Evolutionary conservation across 2,888 invertebrate species (phyloP).

Genomic region (Drosophila algonquin): DNA sequence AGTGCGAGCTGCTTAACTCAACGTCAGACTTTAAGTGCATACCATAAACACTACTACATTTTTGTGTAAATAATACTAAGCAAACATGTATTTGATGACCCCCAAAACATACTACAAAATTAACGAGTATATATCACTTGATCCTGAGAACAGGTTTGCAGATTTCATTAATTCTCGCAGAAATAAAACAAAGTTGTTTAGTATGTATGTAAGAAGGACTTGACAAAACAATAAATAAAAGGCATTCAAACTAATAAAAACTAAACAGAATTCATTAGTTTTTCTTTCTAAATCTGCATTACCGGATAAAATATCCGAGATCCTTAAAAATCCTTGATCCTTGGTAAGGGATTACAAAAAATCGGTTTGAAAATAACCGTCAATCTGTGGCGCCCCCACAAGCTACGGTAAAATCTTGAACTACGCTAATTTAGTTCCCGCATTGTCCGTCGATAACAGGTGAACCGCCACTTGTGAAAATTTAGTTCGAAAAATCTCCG

Average conservation of each 20-base stretch:
- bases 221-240: slow-evolving; percentile 61
- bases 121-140: slow-evolving; percentile 25
- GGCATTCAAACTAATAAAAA: slow-evolving; percentile 44
- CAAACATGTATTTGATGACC: slow-evolving; percentile 27
- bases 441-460: no score
- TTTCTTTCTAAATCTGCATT: no score
- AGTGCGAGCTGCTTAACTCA: slow-evolving; percentile 53
- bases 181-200: slow-evolving; percentile 55
- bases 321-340: no score
- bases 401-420: no score
- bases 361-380: no score
- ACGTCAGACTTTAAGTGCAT: slow-evolving; percentile 14
- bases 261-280: not conserved
- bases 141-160: slow-evolving; percentile 31
- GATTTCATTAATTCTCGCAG: slow-evolving; percentile 39
- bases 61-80: slow-evolving; percentile 55
- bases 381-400: no score
- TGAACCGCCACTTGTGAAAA: no score
- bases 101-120: slow-evolving; percentile 18
- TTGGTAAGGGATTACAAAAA: no score
- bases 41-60: slow-evolving; percentile 39
- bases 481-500: no score
- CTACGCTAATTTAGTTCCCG: no score
- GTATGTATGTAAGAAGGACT: slow-evolving; percentile 56
- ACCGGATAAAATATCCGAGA: no score